A percentile compares a stretch with the other conserved stretches of the same genome.
Conservation (phyloP, 2,113 vertebrate genomes). For the Oenanthe oenanthe region DNA sequence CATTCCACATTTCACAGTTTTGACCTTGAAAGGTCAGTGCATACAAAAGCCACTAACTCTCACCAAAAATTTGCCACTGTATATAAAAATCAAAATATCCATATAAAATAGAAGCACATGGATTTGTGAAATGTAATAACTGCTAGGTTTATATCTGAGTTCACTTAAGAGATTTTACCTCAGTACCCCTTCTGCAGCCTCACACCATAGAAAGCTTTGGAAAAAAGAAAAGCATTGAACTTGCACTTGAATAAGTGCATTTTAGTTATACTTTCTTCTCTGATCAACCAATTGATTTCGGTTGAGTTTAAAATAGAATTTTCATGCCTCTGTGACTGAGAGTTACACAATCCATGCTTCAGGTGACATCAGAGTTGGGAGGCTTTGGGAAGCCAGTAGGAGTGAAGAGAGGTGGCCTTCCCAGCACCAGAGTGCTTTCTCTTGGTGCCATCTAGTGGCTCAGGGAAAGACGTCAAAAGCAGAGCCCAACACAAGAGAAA, state of each 20-base stretch:
- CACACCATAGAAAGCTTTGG: background rate
- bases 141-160: background rate
- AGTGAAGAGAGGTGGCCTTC: background rate
- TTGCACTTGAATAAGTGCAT: background rate
- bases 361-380: background rate
- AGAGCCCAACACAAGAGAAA: background rate
- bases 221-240: background rate
- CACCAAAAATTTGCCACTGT: background rate
- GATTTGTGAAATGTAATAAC: background rate
- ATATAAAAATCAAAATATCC: background rate
- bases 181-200: background rate
- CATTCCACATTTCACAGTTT: background rate
- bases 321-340: background rate
- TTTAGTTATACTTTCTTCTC: background rate
- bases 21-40: background rate
- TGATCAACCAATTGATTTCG: background rate
- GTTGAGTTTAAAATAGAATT: background rate
- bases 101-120: background rate
- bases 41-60: background rate
- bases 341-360: background rate
- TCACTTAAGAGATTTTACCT: background rate
- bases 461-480: background rate
- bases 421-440: background rate
- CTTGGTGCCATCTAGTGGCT: constrained; percentile 13
- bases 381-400: background rate